A percentile compares a stretch with the other conserved stretches of the same genome.
Evolutionary conservation across 2,797 vertebrate genomes (phyloP).

Genomic region (Chloroceryle inda): DNA sequence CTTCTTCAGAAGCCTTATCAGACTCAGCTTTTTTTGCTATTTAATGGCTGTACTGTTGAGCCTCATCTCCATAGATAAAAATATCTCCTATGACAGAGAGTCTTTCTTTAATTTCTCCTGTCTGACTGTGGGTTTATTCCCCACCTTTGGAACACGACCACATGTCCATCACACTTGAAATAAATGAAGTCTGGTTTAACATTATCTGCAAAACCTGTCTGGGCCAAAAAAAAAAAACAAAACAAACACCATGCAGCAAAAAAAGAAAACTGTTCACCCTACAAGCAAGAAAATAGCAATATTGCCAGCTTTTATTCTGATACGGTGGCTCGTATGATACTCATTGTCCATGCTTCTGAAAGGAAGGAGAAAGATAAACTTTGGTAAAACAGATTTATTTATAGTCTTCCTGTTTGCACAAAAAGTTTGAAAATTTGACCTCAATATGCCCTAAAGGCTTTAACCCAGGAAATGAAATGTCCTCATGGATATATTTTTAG

Average conservation of each 20-base stretch:
- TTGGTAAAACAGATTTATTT: constrained; percentile 48
- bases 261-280: neutral
- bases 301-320: constrained; percentile 8
- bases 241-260: neutral
- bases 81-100: neutral
- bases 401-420: constrained; percentile 64
- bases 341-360: constrained; percentile 1
- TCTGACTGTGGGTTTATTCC: neutral
- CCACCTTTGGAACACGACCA: neutral
- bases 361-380: constrained; percentile 52
- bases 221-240: neutral
- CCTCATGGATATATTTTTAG: constrained; percentile 50
- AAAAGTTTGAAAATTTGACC: constrained; percentile 49
- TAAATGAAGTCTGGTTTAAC: neutral
- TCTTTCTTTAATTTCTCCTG: neutral
- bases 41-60: neutral
- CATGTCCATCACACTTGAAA: neutral
- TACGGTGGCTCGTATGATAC: neutral
- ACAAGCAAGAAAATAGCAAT: neutral
- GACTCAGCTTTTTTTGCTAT: neutral
- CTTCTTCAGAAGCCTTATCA: neutral
- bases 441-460: constrained; percentile 32
- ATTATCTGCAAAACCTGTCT: neutral
- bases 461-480: constrained; percentile 63
- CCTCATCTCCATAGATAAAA: neutral